A percentile compares a stretch with the other conserved stretches of the same genome.
Evolutionary conservation across 2,797 vertebrate species (phyloP).

Genomic region (Takifugu ocellatus): DNA sequence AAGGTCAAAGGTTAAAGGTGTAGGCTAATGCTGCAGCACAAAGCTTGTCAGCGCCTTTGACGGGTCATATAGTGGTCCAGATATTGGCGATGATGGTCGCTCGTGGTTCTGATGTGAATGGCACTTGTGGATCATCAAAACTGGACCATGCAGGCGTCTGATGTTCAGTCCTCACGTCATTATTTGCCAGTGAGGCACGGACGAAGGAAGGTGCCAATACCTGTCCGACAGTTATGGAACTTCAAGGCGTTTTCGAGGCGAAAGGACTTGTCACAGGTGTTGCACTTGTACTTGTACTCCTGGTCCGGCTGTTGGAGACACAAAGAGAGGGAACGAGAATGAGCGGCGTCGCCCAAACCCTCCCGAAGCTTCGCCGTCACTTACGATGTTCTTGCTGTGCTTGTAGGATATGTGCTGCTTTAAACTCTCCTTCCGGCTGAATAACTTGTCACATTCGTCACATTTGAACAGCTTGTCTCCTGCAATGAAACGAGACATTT

Average conservation of each 20-base stretch:
- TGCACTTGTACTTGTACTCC: conserved; percentile 90
- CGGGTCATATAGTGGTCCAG: no score
- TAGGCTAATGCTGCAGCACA: no score
- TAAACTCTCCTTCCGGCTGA: conserved; percentile 96
- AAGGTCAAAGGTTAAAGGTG: no score
- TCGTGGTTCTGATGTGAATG: no score
- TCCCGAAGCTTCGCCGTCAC: neutral
- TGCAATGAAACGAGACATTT: conserved; percentile 39
- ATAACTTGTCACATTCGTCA: conserved; percentile 95
- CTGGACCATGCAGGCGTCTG: no score
- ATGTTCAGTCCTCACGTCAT: no score
- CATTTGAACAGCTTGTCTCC: conserved; percentile 98
- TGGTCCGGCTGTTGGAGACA: conserved; percentile 78
- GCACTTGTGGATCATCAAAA: no score
- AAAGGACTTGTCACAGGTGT: conserved; percentile 93
- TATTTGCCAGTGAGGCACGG: no score
- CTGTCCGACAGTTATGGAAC: conserved; percentile 98
- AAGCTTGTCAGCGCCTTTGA: no score
- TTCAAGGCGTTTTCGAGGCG: conserved; percentile 92
- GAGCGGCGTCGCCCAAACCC: no score
- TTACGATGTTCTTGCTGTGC: conserved; percentile 93
- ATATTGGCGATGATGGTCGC: no score
- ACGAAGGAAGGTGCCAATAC: conserved; percentile 55
- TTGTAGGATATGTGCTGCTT: conserved; percentile 99
- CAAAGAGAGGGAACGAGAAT: neutral